Base-by-base conservation (phyloP, 2,888 invertebrate species). In the Parnassius mnemosyne region DNA sequence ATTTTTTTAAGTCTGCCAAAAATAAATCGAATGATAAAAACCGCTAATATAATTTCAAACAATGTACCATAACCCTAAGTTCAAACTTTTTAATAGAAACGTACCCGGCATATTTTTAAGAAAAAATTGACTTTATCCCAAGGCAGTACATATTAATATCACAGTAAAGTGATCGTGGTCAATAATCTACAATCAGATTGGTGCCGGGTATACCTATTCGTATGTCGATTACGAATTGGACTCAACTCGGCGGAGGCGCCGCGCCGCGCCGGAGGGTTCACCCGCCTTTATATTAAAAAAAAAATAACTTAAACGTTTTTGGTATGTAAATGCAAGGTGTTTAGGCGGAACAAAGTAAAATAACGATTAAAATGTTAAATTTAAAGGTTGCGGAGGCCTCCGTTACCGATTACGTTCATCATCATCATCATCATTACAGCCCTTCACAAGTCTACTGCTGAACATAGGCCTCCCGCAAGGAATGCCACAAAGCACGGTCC, bases 161-260 rank as follows among this genome's bases (percentile, higher is more conserved):
- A 51, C 34, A 44, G 34, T 41, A 49, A 55, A n/a, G 43, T 52
- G 16, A 46, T 56, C n/a, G 3, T 12, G 49, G 13, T 52, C 51
- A 46, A 57, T 44, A 52, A 52, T 61, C 46, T 61, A 60, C 16
- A 20, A 53, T 50, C n/a, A 49, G 60, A 34, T 50, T 49, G 56
- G 56, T 16, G 46, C 44, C 56, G 44, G 44, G 61, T 52, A 47
- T 47, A 52, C 51, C 34, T 34, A 20, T 20, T 20, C 20, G 20
- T 34, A 34, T 34, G 56, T 65, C 65, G 71, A 71, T 72, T 69
- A 69, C 66, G 68, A 65, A 71, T 71, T 69, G 67, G 67, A 66
- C 57, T 66, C 68, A 68, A 68, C 56, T 63, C 66, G 53, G 62
- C 54, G 57, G 65, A 66, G 57, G 62, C 64, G 53, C 62, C 68